Evolutionary conservation across 2,888 invertebrate species (phyloP), one percentile per base, ranked within the genome.

Genomic region (Toxonevra muliebris): DNA sequence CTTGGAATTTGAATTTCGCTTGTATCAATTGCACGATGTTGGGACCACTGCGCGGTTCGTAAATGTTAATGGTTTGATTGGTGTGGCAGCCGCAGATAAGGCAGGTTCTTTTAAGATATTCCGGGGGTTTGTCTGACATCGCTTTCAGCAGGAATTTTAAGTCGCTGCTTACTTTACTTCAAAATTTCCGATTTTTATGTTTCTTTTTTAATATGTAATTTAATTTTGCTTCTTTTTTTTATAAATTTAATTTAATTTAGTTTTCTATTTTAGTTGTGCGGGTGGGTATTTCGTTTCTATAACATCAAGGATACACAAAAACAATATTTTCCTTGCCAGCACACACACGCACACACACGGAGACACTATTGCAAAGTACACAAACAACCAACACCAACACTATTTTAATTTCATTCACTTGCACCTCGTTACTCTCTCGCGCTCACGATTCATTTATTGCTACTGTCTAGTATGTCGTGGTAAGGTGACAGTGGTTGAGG

Each of bases 1-100:
- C 85, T 82, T 84, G 85, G 69, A 85, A 84, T 75, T 85, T 85
- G 71, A 85, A 85, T 80, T 85, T 85, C 43, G 84, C 85, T 71
- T 84, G 84, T 68, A 85, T 85, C 19, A 85, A 70, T 73, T 84
- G 80, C 50, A 85, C 83, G 65, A 85, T 85, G 70, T 85, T 85
- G 69, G 85, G 85, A 63, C 85, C 85, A 72, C 79, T 82, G 69
- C 85, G 81, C 48, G 84, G 84, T 74, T 85, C 85, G 69, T 84
- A 84, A 70, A 85, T 85, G 76, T 85, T 84, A 68, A 85, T 84
- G 48, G 84, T 82, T 75, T 82, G 82, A 66, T 81, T 83, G 19
- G 85, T 85, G 71, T 84, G 84, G 75, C 85, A 84, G 72, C 85
- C 85, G 68, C 85, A 85, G 68, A 85, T 85, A 70, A 85, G 82